Evolutionary conservation across 2,797 vertebrate genomes (phyloP), one percentile per base, ranked within the genome.

Genomic region (Enteromius viviparus): DNA sequence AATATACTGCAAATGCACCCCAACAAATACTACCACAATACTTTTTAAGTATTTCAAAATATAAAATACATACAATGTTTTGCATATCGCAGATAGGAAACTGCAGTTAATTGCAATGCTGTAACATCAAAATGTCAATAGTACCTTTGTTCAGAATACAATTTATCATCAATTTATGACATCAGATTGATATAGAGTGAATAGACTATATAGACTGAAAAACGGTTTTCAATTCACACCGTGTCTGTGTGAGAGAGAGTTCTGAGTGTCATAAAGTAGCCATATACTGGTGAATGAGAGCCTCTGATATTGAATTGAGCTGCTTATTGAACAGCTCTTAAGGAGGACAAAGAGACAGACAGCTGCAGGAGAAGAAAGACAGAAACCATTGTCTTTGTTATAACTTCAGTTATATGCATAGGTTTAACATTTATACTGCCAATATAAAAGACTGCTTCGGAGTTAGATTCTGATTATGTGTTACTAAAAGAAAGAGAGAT

Each of bases 261-360:
- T 40, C 51, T 79, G 77, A 58, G 84, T 82, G 87, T 68, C 64
- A 11, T 82, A 76, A 85, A 80, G 85, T 85, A 74, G 51, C 32
- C 47, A 12, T 45, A 79, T 79, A 68, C 55, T 76, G 32, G 29
- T 80, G 12, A 58, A 42, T 5, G 77, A 86, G 47, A 78, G 76
- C 32, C 47, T 84, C 76, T 32, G 60, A 70, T 49, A 42, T 9
- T 62, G 84, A 4, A 11, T 58, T 42, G 65, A 66, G 79, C 69
- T 68, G 79, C 76, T 83, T 85, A 81, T 37, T 80, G 72, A 84
- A 76, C 84, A 86, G 29, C 74, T 74, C 40, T 82, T 62, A 17
- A 83, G n/a, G 34, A 64, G 70, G 77, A 88, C 83, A 86, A 88
- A 88, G 80, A 78, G 60, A 51, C 80, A n/a, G 32, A 71, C 83